A percentile compares a stretch with the other conserved stretches of the same genome.
These are phyloP conservation scores for Oryzias dopingdopingensis DNA, from an alignment of 2,797 vertebrate species.

Conservation along the genomic window DNA sequence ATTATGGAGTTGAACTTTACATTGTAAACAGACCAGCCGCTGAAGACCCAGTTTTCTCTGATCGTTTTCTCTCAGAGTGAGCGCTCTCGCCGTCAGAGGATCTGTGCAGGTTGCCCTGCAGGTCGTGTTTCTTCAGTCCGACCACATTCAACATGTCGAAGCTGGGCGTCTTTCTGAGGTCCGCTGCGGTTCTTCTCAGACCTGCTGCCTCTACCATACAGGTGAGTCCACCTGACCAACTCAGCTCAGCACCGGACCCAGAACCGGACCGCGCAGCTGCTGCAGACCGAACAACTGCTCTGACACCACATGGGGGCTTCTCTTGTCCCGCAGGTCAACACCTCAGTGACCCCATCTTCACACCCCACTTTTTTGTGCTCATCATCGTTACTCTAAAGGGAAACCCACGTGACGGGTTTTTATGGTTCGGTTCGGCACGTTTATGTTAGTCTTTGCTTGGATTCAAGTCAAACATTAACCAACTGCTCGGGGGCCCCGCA, in stretches of 20 bases:
- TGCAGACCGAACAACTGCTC: neutral
- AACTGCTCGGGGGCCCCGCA: neutral
- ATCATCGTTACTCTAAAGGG: too few species aligned
- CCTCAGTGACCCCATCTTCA: neutral
- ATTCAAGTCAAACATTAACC: constrained; percentile 43
- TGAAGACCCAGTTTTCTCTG: too few species aligned
- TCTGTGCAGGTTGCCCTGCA: constrained; percentile 11
- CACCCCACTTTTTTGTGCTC: neutral
- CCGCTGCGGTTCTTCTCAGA: constrained; percentile 10
- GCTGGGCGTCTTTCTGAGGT: constrained; percentile 18
- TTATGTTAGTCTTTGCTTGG: constrained; percentile 4
- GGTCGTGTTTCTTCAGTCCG: neutral
- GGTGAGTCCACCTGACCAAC: constrained; percentile 32
- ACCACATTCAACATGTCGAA: constrained; percentile 34
- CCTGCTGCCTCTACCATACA: constrained; percentile 19
- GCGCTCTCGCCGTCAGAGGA: neutral
- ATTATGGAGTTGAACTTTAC: too few species aligned
- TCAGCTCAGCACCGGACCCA: neutral
- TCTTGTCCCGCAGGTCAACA: neutral
- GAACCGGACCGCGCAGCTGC: neutral
- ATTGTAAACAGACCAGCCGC: too few species aligned
- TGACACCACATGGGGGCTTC: neutral
- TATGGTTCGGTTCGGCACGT: constrained; percentile 2
- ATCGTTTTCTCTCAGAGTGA: constrained; percentile 19
- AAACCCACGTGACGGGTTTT: neutral